Base-by-base conservation (phyloP, 2,113 vertebrate species). In the Mugil cephalus region DNA sequence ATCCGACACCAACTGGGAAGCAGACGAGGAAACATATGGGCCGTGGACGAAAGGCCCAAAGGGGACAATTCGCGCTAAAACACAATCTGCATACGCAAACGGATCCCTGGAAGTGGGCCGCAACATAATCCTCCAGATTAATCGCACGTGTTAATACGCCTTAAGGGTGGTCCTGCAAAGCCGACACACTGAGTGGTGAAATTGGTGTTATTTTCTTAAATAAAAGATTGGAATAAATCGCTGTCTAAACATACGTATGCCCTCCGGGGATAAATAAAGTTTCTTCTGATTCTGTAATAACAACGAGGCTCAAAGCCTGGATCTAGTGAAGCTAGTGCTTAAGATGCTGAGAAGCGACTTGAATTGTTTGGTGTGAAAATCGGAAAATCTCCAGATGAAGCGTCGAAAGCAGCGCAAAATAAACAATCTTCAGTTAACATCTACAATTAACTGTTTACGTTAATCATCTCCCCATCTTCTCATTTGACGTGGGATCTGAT, bases 1-100 rank as follows among this genome's bases (percentile, higher is more conserved):
- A 50, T 80, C 40, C 34, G 69, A 64, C 76, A 65, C 82, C 68
- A 40, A 18, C 69, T 34, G 69, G 0, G 58, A 45, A 63, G 52
- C 79, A 80, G 73, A 77, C 72, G 68, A 79, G 65, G 73, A 73
- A 73, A 74, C 83, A 88, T 79, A 80, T 83, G 80, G 69, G 50
- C 18, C 59, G 9, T 40, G 60, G 63, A 80, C 62, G 40, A 24
- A 62, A 64, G 17, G 62, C 86, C 70, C 77, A 35, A 54, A 56
- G 73, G 86, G 77, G 43, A 75, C 77, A 80, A 83, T 80, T 64
- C 34, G 61, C 56, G 58, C 48, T 54, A 51, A 69, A 67, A 77
- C 63, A 72, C 69, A 80, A 76, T 64, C 76, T 86, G 81, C 52
- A 71, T 72, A 24, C 18, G 69, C 68, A 69, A 81, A 78, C 13